Base-by-base conservation (phyloP, 1,140 invertebrate species). In the Gonatopus flavifemur region DNA sequence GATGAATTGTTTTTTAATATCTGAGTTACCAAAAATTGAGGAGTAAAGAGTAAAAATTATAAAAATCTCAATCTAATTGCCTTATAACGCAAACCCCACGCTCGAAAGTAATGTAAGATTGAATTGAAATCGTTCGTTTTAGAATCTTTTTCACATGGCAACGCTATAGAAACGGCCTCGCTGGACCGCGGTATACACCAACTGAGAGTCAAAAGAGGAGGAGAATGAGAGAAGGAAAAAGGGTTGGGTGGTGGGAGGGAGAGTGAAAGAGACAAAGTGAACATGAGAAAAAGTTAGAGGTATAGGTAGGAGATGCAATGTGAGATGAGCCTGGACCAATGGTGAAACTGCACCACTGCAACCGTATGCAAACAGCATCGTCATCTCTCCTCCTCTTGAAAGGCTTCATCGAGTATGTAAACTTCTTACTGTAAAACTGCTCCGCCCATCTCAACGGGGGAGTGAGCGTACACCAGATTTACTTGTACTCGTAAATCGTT, bases 351-450 rank as follows among this genome's bases (percentile, higher is more conserved):
- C 61, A 47, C 59, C 51, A 41, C 62, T 43, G 52, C 64, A 64
- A 66, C 60, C 64, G 71, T 77, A 77, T 77, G 75, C 75, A 77
- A 77, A 74, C 60, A 66, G 66, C 63, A 65, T 60, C 59, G 70
- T 69, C 75, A 72, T 72, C 73, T n/a, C n/a, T 74, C 70, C 71
- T 60, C 63, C 55, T 60, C 54, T n/a, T n/a, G n/a, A 57, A 43
- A 50, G 60, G 40, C 62, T n/a, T 75, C 71, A 76, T 76, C 70
- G 72, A 54, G 66, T 77, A 77, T 76, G 75, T 72, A 76, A 77
- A 76, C 63, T 75, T 73, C 59, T 65, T 57, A 59, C 62, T 54
- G 57, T 55, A n/a, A n/a, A n/a, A n/a, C 63, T 41, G 69, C 71
- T 74, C 73, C 73, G 73, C 73, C 74, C 72, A 73, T 70, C 42